These are phyloP conservation scores for Styela clava DNA, from an alignment of 23 tunicate species.

Conservation along the genomic window DNA sequence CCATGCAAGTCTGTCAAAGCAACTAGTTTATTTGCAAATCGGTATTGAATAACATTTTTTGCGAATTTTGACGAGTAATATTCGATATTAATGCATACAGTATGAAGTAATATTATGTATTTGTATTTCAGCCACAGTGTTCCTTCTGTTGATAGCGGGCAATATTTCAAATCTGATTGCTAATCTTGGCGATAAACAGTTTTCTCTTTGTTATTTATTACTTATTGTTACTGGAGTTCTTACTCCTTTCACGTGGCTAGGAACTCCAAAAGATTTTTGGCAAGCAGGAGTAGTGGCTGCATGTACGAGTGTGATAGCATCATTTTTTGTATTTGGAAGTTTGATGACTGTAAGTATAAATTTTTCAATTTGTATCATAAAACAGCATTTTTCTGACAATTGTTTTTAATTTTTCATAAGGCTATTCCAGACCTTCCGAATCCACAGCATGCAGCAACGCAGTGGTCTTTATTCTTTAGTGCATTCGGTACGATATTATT, in stretches of 20 bases:
- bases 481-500: slow-evolving; percentile 82
- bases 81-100: no score
- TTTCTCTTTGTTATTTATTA: slow-evolving; percentile 65
- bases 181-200: slow-evolving; percentile 29
- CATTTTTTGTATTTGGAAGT: slow-evolving; percentile 44
- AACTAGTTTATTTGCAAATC: no score
- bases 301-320: slow-evolving; percentile 63
- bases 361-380: no score
- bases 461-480: slow-evolving; percentile 48
- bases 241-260: slow-evolving; percentile 73
- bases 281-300: slow-evolving; percentile 80
- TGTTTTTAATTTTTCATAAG: no score
- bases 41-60: no score
- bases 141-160: slow-evolving; percentile 62
- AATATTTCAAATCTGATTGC: slow-evolving; percentile 60
- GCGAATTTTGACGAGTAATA: no score
- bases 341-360: slow-evolving; percentile 45
- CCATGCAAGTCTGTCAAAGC: no score
- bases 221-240: slow-evolving; percentile 55
- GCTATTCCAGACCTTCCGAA: neutral
- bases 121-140: slow-evolving; percentile 68
- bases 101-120: no score
- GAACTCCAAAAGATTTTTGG: slow-evolving; percentile 97
- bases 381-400: no score
- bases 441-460: slow-evolving; percentile 32